Evolutionary conservation across 1,140 invertebrate genomes (phyloP), one percentile per base, ranked within the genome.

Genomic region (Cotesia typhae): DNA sequence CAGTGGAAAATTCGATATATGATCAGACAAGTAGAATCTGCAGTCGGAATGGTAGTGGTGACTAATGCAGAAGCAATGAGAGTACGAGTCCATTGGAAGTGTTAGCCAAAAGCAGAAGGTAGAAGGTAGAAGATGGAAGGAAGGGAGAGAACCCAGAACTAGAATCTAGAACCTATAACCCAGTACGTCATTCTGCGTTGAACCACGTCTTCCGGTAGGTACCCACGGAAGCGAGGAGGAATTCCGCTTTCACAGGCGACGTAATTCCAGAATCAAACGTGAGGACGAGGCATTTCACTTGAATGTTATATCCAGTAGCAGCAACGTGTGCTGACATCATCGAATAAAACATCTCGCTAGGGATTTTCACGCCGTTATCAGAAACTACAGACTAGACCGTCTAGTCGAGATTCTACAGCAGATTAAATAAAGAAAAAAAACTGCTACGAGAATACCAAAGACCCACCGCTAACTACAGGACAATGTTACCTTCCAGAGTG

Each of bases 321-420:
- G 37, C 36, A 52, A 35, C 36, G 41, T 71, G 52, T 82, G 81
- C 79, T 83, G 81, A 83, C 82, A 78, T 72, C 73, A 76, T 78
- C 75, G 77, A 82, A 82, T 82, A 81, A 81, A 82, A 81, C 75
- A 47, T 47, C 41, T 47, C 41, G 41, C 41, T 47, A 47, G 41
- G 41, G 41, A 47, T 47, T 47, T 79, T 80, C 75, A 72, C 55
- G 37, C 66, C 52, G 68, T 60, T 20, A 63, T 51, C 64, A 67
- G 51, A 57, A 28, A 47, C 66, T 60, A 61, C 47, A 65, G 51
- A 60, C 47, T 60, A 17, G 17, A 64, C 70, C 35, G 38, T 36
- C 10, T 36, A n/a, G 12, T 70, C 17, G 20, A 38, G 64, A 20
- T 67, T 52, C 28, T 70, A 12, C 6, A 5, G 6, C 41, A 47